Evolutionary conservation across 2,888 invertebrate genomes (phyloP), one percentile per base, ranked within the genome.

Genomic region (Coenonympha glycerion): DNA sequence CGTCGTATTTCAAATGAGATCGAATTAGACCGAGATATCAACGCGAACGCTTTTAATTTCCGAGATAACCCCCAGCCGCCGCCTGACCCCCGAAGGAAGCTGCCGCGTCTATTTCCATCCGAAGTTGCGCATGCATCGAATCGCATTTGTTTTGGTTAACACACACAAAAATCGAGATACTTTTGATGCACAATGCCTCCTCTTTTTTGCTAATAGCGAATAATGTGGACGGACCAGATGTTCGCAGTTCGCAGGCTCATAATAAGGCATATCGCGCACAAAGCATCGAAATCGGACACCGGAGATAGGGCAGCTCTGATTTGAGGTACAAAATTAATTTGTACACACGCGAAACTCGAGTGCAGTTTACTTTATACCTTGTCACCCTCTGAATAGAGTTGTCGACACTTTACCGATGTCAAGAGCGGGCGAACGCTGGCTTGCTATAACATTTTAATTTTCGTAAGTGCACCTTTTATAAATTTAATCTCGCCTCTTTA

Each of bases 281-380:
- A 87, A 83, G 81, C 76, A 77, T 79, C 76, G 87, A 80, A 83
- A 87, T 85, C 80, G 74, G 84, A 87, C 85, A 87, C 87, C 84
- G 79, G 77, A 79, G 85, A 84, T 83, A 83, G 83, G 79, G 79
- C 79, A 80, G 72, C 69, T 66, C 74, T 71, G 76, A 75, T 76
- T 74, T 71, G 65, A 63, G 61, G 63, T 60, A 71, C 82, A 77
- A 75, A 72, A 63, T 73, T 64, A 76, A 67, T 49, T 60, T 62
- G 63, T 72, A 62, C 72, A 53, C 58, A 51, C 57, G 47, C 46
- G 53, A 68, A 71, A 70, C 55, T 56, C 55, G 58, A 52, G 59
- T 57, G 45, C 65, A 65, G 55, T 30, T 62, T 8, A 76, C 53
- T 71, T 41, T 66, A 40, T 51, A 65, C 70, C 65, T 64, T 79